Base-by-base conservation (phyloP, 2,113 vertebrate genomes). In the Equus przewalskii region DNA sequence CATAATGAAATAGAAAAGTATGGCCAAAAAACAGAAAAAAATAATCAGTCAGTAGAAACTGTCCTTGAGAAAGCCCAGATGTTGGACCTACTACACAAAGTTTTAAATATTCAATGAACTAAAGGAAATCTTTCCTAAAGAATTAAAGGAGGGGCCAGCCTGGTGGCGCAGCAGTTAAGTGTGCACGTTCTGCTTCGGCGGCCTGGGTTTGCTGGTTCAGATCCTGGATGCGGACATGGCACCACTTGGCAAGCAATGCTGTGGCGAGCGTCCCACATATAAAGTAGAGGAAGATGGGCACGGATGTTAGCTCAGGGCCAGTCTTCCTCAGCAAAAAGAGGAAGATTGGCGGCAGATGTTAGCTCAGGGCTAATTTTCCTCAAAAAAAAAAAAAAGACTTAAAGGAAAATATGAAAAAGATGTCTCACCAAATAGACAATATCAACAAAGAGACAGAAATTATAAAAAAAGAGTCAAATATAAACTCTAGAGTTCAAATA, bases 331-430 rank as follows among this genome's bases (percentile, higher is more conserved):
- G 36, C 36, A 41, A 41, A 41, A 41, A 41, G 36, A 41, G 36
- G 36, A 41, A 41, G 36, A 41, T 41, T 41, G 36, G 36, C 3
- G 2, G 36, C 36, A 41, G 36, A 41, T 41, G 36, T 41, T 41
- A 41, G 36, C 36, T 41, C 36, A 41, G 36, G 36, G 36, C 36
- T 41, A 41, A 41, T 41, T 41, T 41, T 41, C 36, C 36, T 41
- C 36, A 41, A 41, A 41, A 41, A 41, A 41, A 41, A 41, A 41
- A 41, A 41, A 62, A 84, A 87, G 41, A 97, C 78, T 51, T 72
- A 96, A 83, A 86, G 36, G 46, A 84, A 97, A 89, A 41, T 28
- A 64, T 4, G 33, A 96, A 41, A 96, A 70, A 75, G 18, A 62
- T 84, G 28, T 24, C 22, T 60, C 18, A 69, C 21, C 65, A 84